These are phyloP conservation scores for Semaprochilodus insignis DNA, from an alignment of 2,797 vertebrate genomes.

Conservation along the genomic window DNA sequence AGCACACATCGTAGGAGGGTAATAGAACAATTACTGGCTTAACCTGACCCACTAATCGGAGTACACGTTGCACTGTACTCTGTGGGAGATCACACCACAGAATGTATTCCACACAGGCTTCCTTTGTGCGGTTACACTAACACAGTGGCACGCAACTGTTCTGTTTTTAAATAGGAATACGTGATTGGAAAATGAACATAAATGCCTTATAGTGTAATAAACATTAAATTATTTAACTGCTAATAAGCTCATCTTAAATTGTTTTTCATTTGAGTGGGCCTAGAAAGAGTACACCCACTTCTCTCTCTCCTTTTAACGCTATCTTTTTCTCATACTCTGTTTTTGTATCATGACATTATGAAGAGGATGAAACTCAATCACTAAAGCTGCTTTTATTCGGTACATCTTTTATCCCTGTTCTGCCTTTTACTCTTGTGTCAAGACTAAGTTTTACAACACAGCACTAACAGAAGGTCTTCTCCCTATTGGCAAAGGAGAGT, in stretches of 20 bases:
- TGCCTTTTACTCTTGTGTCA: slow-evolving; percentile 4
- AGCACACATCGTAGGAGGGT: slow-evolving; percentile 45
- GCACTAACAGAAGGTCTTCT: slow-evolving; percentile 30
- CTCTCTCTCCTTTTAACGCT: neutral
- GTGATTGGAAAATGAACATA: neutral
- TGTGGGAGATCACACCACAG: slow-evolving; percentile 14
- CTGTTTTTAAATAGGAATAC: neutral
- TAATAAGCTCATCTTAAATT: slow-evolving; percentile 12
- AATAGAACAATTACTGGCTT: slow-evolving; percentile 57
- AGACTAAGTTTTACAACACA: slow-evolving; percentile 14
- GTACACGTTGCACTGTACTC: slow-evolving; percentile 38
- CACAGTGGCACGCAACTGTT: neutral
- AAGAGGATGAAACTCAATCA: neutral
- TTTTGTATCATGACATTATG: neutral
- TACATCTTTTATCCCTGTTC: neutral
- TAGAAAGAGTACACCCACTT: neutral
- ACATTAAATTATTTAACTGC: neutral
- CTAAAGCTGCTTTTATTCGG: neutral
- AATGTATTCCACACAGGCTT: slow-evolving; percentile 3
- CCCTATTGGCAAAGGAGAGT: slow-evolving; percentile 50
- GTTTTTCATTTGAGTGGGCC: neutral
- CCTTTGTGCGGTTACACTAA: slow-evolving; percentile 24
- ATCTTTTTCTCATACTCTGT: neutral
- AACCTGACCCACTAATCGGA: slow-evolving; percentile 56
- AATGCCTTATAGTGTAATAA: slow-evolving; percentile 1